Conservation (phyloP, 2,888 invertebrate species). For the Conchocele bisecta region DNA sequence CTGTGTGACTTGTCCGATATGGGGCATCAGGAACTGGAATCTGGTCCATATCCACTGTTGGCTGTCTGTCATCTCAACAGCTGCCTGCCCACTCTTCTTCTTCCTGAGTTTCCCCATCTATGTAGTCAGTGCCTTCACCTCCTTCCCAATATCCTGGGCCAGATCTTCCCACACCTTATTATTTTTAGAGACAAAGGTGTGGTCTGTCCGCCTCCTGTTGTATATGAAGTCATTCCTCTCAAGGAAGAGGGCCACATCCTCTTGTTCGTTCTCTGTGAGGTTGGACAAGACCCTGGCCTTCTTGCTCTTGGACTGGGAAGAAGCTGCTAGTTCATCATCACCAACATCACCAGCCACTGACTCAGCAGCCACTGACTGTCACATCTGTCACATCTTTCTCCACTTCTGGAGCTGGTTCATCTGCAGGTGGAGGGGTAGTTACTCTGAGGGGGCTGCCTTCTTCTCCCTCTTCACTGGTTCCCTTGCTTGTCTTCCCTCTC, state of each 20-base stretch:
- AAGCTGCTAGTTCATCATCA: conserved; percentile 31
- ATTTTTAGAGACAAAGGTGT: conserved; percentile 30
- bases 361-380: conserved; percentile 14
- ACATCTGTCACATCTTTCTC: conserved; percentile 1
- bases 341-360: conserved; percentile 26
- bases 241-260: conserved; percentile 45
- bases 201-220: conserved; percentile 42
- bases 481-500: conserved; percentile 4
- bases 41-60: conserved; percentile 31
- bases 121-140: conserved; percentile 69
- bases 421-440: conserved; percentile 15
- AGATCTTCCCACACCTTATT: conserved; percentile 33
- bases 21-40: conserved; percentile 41
- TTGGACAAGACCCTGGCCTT: conserved; percentile 42
- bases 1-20: conserved; percentile 44
- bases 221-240: conserved; percentile 42
- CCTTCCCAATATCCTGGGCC: conserved; percentile 18
- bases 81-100: conserved; percentile 34
- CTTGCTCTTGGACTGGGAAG: conserved; percentile 40
- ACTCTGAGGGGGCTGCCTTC: background rate
- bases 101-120: conserved; percentile 23
- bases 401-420: conserved; percentile 10
- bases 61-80: conserved; percentile 39
- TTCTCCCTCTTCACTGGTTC: background rate
- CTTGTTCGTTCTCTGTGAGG: conserved; percentile 42